Evolutionary conservation across 2,888 invertebrate genomes (phyloP), one percentile per base, ranked within the genome.

Genomic region (Elysia crispata): DNA sequence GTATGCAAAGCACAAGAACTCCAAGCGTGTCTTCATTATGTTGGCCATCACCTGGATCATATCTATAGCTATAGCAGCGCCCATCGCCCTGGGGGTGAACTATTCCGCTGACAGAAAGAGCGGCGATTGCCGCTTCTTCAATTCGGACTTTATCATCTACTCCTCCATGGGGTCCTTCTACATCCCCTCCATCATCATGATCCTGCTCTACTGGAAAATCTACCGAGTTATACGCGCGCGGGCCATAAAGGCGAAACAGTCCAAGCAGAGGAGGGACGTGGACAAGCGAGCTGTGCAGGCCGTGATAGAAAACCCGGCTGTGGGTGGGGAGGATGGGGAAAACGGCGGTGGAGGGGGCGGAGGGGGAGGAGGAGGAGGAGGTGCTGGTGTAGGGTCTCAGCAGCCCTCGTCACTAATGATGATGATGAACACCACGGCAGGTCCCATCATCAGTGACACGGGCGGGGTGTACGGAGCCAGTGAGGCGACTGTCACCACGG

Each of bases 91-190:
- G 86, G 99, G 99, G 57, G 95, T 98, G 88, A 99, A 99, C 93
- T 96, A 97, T 92, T 97, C 97, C 0, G 96, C 97, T 0, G 95
- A 96, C 91, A 94, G 97, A 83, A 94, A 95, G 89, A 95, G 95
- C 84, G 95, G 96, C 92, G 95, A 95, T 60, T 99, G 99, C 93
- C 95, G 97, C 88, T 98, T 99, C 94, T 98, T 98, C 93, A 99
- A 98, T 93, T 96, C 97, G 86, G 97, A 98, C 93, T 99, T 99
- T 93, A 97, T 99, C 91, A 96, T 99, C 91, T 98, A 97, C 93
- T 99, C 98, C 20, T 99, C 99, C 77, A 94, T 99, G 87, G 97
- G 97, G 86, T 99, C 99, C 89, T 99, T 99, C 94, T 99, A 98
- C 93, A 98, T 99, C 90, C 99, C 99, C 97, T 98, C 90, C 92